Evolutionary conservation across 2,113 vertebrate genomes (phyloP), one percentile per base, ranked within the genome.

Genomic region (Eurypyga helias): DNA sequence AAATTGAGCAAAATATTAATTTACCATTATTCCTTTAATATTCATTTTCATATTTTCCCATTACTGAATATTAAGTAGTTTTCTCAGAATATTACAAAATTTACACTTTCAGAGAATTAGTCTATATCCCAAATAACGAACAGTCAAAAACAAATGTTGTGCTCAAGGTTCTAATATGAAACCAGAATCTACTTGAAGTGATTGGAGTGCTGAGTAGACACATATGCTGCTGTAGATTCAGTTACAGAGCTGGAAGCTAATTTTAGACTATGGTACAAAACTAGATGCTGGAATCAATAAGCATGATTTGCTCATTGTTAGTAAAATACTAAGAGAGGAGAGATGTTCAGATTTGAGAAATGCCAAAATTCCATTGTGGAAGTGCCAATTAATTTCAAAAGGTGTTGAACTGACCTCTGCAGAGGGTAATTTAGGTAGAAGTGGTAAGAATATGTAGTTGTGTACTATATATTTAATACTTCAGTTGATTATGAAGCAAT

Each of bases 181-280:
- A 89, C 52, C 38, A 51, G 67, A 94, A 61, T n/a, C 45, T 65
- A 13, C 54, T 26, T 69, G 28, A 83, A 91, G 70, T 28, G 76
- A 65, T 41, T 72, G 66, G 49, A 62, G 41, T 34, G 49, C 61
- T 87, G 82, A 80, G 71, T 57, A 92, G 70, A n/a, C 23, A 66
- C n/a, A 76, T 77, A 54, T 57, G 58, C 23, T 82, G 25, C 71
- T 80, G 46, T 41, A 92, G 38, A 88, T 77, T 60, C 82, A 77
- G 17, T 55, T 57, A 57, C 54, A 38, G 41, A 36, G n/a, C 31
- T 80, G 55, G 36, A 83, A 69, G 65, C 58, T 73, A 76, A 69
- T 93, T 91, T 90, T 88, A 88, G 54, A 52, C 81, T 66, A 89
- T 48, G 57, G 82, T 85, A 61, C 45, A 72, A 86, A 93, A 91